Evolutionary conservation across 1,140 invertebrate species (phyloP), one percentile per base, ranked within the genome.

Genomic region (Brachionus manjavacas): DNA sequence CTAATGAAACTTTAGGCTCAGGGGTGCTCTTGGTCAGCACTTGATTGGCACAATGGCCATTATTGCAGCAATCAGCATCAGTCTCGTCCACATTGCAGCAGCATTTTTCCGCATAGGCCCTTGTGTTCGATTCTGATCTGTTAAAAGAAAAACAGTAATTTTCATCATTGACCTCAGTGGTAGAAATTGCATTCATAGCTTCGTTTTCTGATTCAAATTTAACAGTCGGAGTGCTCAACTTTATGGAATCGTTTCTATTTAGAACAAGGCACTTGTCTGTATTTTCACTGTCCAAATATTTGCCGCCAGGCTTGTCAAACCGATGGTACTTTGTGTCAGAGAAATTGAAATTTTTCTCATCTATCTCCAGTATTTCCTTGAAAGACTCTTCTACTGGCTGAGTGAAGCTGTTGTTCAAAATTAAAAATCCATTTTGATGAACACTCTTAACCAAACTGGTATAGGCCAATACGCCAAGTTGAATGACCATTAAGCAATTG

Each of bases 1-100:
- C 31, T 72, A 41, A 72, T 16, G 31, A 41, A 20, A 72, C 39
- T 23, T 41, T 39, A 8, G 31, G 28, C 8, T 76, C 20, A 46
- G 25, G 28, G 12, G 16, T 81, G 16, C 43, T 80, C 28, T 60
- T 31, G 41, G 28, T 31, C 49, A 81, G n/a, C 2, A 60, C 16
- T 60, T 60, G 52, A 9, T 60, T 60, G 3, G 3, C 12, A 68
- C 31, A 20, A 41, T 60, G n/a, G 20, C 9, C n/a, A 81, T 64
- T 81, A 35, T 81, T 81, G 12, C 49, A 81, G 25, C 79, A 81
- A 68, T 81, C 79, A 14, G 79, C 79, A 68, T 81, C 79, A 20
- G 79, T 81, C 35, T 81, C 79, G 9, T 64, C 64, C 14, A 9
- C 9, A 41, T 60, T 81, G 20, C 79, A 81, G 20, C 52, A 31